Evolutionary conservation across 2,888 invertebrate species (phyloP), one percentile per base, ranked within the genome.

Genomic region (Lepas anatifera): DNA sequence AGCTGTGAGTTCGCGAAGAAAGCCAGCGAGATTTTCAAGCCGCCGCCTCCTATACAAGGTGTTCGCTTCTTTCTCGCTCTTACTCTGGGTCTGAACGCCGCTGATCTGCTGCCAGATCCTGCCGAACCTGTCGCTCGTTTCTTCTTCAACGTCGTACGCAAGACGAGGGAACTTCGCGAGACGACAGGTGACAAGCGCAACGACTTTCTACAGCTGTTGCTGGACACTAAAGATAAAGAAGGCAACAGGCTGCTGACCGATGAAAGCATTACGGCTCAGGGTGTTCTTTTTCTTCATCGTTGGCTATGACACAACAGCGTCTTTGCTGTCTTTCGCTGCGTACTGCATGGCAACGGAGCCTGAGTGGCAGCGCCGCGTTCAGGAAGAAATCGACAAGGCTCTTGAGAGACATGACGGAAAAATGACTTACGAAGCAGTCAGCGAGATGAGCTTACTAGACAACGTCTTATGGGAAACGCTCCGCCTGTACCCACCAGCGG

Each of bases 301-400:
- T 22, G 87, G 87, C 0, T 85, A 86, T 73, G 86, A 86, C 76
- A 85, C 87, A 0, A 85, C 85, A 0, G 86, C 87, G 0, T 83
- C 86, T 0, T 83, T 85, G 0, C 81, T 87, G 6, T 82, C 84
- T 72, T 86, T 85, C 72, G 79, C 82, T 0, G 80, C 84, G 0
- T 85, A 84, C 74, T 81, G 83, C 73, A 75, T 86, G 66, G 85
- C 85, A 0, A 73, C 81, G 13, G 82, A 85, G 75, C 83, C 81
- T 41, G 77, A 80, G 1, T 78, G 84, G n/a, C 86, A 86, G 75
- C 77, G 78, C 13, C 81, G 77, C 73, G 80, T 83, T 4, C 77
- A 82, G 71, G 77, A 81, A 18, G 85, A 86, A 76, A 79, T 86
- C 8, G 74, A 77, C 10, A 75, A 76, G 11, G 80, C 82, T 0